Evolutionary conservation across 2,888 invertebrate genomes (phyloP).

Genomic region (Holacanthella duospinosa): DNA sequence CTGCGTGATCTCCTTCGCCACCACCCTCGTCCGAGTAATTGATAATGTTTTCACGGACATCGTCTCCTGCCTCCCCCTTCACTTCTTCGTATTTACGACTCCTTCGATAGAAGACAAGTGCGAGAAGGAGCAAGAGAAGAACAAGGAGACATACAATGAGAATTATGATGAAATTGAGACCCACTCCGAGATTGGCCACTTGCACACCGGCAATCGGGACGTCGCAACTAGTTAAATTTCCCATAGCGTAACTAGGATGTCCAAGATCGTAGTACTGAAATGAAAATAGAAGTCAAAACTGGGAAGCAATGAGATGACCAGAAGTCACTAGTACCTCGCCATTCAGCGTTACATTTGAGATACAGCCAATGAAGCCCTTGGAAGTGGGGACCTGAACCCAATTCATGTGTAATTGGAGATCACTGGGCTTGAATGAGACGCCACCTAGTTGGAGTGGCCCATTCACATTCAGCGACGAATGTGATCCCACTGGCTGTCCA

Average conservation of each 20-base stretch:
- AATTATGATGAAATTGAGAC: slow-evolving; percentile 77
- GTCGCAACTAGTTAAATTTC: slow-evolving; percentile 60
- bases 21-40: slow-evolving; percentile 98
- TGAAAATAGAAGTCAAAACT: slow-evolving; percentile 21
- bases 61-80: slow-evolving; percentile 78
- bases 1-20: slow-evolving; percentile 87
- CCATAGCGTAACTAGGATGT: slow-evolving; percentile 56
- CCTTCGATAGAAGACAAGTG: slow-evolving; percentile 70
- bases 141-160: slow-evolving; percentile 79
- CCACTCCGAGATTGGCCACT: slow-evolving; percentile 65
- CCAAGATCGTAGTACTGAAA: slow-evolving; percentile 77
- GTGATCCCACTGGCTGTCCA: slow-evolving; percentile 51
- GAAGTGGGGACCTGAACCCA: slow-evolving; percentile 49
- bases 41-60: slow-evolving; percentile 92
- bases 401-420: slow-evolving; percentile 22
- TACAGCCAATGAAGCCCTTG: slow-evolving; percentile 73
- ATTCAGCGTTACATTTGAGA: slow-evolving; percentile 80
- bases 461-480: slow-evolving; percentile 68
- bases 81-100: slow-evolving; percentile 70
- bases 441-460: slow-evolving; percentile 70
- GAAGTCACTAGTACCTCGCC: slow-evolving; percentile 49
- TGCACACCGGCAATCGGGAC: slow-evolving; percentile 10
- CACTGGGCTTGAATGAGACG: slow-evolving; percentile 30
- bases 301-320: slow-evolving; percentile 4
- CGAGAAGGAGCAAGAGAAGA: slow-evolving; percentile 70